Evolutionary conservation across 2,797 vertebrate genomes (phyloP), one percentile per base, ranked within the genome.

Genomic region (Dromococcyx pavoninus): DNA sequence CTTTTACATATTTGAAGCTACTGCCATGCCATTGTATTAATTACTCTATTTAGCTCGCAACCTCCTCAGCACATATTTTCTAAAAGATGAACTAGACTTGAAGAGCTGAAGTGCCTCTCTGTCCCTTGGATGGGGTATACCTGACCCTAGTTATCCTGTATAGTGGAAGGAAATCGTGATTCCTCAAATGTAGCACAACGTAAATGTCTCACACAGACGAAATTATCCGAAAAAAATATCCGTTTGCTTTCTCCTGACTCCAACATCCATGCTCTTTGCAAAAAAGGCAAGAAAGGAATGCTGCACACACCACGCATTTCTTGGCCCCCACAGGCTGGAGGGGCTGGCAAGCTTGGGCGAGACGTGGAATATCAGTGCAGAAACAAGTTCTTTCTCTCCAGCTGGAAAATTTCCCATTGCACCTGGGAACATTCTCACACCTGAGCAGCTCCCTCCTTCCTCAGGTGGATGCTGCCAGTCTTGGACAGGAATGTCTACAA

Each of bases 341-440:
- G 24, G n/a, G 13, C n/a, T 2, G 1, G 12, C 2, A 37, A 56
- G 46, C 39, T 44, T 1, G 0, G 21, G 46, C 81, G 41, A 30
- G 33, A 41, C 1, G 1, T 74, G 44, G 21, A 17, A 8, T 60
- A 60, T 73, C 0, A 0, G 39, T 51, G 60, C 69, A 80, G 76
- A 85, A 93, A 43, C 17, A 23, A 67, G 35, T 39, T 70, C 62
- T 77, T 73, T 66, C 32, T 24, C 67, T 71, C 72, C 10, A 5
- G 32, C 8, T 0, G 0, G 58, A 74, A 5, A 21, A n/a, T 60
- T 48, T 21, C 44, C 32, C 50, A 19, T 41, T 2, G 0, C 53
- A 60, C 51, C 27, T 83, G 61, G 18, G 41, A 35, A 71, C 4
- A 2, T 61, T 77, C 53, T 41, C 66, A 75, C 5, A 2, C 0